Evolutionary conservation across 2,113 vertebrate genomes (phyloP).

Genomic region (Nematolebias whitei): DNA sequence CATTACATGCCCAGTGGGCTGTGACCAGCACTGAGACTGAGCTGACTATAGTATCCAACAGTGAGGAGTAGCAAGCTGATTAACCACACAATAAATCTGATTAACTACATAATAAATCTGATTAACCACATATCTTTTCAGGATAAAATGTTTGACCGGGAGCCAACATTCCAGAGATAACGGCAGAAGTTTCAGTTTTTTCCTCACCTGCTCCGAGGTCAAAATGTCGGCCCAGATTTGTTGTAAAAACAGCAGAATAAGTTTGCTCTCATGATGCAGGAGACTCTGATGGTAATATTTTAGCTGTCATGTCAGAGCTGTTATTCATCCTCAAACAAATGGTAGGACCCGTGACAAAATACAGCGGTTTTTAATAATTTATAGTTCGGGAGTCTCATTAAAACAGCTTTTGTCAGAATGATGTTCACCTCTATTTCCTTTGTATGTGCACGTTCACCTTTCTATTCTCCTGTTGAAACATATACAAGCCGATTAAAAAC

Average conservation of each 20-base stretch:
- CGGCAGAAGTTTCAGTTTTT: slow-evolving; percentile 22
- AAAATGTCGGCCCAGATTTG: slow-evolving; percentile 6
- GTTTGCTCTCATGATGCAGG: not conserved
- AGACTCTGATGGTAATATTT: not conserved
- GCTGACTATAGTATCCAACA: slow-evolving; percentile 35
- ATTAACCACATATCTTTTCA: slow-evolving; percentile 43
- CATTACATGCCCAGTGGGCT: slow-evolving; percentile 12
- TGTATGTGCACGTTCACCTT: too few relatives aligned
- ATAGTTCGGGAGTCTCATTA: too few relatives aligned
- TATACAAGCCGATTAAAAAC: too few relatives aligned
- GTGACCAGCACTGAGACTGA: slow-evolving; percentile 24
- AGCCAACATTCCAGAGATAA: slow-evolving; percentile 50
- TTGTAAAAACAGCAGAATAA: slow-evolving; percentile 6
- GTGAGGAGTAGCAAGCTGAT: slow-evolving; percentile 48
- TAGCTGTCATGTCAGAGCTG: too few relatives aligned
- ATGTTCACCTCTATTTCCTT: too few relatives aligned
- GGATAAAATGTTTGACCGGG: slow-evolving; percentile 40
- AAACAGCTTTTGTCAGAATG: too few relatives aligned
- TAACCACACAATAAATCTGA: slow-evolving; percentile 54
- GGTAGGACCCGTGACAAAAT: too few relatives aligned
- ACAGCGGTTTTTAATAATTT: too few relatives aligned
- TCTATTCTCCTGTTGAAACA: too few relatives aligned
- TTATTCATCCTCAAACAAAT: too few relatives aligned
- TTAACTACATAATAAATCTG: slow-evolving; percentile 52
- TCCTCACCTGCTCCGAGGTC: not conserved